Base-by-base conservation (phyloP, 2,888 invertebrate genomes). In the Celastrina argiolus region DNA sequence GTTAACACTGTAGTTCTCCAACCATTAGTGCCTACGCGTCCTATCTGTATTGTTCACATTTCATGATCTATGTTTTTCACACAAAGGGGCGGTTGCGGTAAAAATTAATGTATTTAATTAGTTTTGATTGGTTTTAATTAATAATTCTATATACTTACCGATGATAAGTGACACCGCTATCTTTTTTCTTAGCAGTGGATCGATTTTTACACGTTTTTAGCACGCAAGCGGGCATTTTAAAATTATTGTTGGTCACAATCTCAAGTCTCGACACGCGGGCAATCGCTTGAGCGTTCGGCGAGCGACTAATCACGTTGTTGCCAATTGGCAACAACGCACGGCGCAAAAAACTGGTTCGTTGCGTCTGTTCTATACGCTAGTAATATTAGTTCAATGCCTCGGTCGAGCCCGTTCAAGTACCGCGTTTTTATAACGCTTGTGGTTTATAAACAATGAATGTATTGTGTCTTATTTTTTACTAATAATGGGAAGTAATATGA, bases 171-270 rank as follows among this genome's bases (percentile, higher is more conserved):
- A 56, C 56, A 2, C 28, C 56, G 26, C 56, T 10, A 10, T 56
- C 28, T 28, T 56, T 56, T 26, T 56, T 56, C 56, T 22, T 56
- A 7, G 8, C 56, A 56, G 56, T 56, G 3, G 56, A 56, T 56
- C 26, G 22, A 26, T 56, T 56, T 56, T 56, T 22, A 56, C 51
- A 51, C 51, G 16, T 51, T 51, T 51, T 51, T 14, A 51, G 16
- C 51, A 51, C 51, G 51, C 51, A 51, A 51, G 51, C n/a, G 16
- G 51, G 51, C 51, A 51, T 51, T 51, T 51, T 51, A 31, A 31
- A n/a, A 16, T 8, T 18, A 8, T n/a, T 42, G 42, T 3, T 42
- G 8, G 31, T 31, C 31, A 31, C 31, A 31, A 31, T 31, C 6
- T 31, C n/a, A n/a, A n/a, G n/a, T n/a, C n/a, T 31, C 31, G 31